A percentile compares a stretch with the other conserved stretches of the same genome.
Conservation (phyloP, 2,888 invertebrate species). For the Seira musarum region DNA sequence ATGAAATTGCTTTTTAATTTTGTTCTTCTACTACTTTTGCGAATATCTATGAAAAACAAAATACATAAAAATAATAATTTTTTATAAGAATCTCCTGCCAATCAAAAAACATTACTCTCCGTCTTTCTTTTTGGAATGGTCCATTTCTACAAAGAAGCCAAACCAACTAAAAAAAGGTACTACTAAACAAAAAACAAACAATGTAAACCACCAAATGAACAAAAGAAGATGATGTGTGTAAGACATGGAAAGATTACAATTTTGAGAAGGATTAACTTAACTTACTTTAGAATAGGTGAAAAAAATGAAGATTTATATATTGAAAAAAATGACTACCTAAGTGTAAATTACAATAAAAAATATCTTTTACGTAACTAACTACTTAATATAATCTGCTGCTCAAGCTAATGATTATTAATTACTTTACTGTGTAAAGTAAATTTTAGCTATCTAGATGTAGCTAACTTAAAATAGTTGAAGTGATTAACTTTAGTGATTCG, state of each 20-base stretch:
- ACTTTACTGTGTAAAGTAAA: too few species aligned
- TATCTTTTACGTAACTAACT: background rate
- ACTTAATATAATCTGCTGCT: background rate
- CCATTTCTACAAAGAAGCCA: slow-evolving; percentile 40
- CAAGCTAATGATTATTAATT: background rate
- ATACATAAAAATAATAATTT: too few species aligned
- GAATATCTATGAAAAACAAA: too few species aligned
- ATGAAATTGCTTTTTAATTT: slow-evolving; percentile 20
- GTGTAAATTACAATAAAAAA: too few species aligned
- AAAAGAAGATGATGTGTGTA: too few species aligned
- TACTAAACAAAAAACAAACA: slow-evolving; percentile 13
- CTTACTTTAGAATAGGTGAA: background rate
- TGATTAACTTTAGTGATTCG: background rate
- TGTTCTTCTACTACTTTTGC: too few species aligned
- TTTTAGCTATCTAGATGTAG: background rate
- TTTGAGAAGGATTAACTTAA: background rate
- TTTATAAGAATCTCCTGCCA: slow-evolving; percentile 43
- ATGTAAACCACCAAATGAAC: too few species aligned
- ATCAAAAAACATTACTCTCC: slow-evolving; percentile 44
- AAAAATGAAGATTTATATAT: background rate
- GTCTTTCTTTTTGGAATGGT: slow-evolving; percentile 60
- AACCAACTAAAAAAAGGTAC: slow-evolving; percentile 43
- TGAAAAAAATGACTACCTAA: background rate
- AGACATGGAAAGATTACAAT: too few species aligned
- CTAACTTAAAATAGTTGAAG: too few species aligned